These are phyloP conservation scores for Dasyurus viverrinus DNA, from an alignment of 2,113 vertebrate genomes.

Conservation along the genomic window DNA sequence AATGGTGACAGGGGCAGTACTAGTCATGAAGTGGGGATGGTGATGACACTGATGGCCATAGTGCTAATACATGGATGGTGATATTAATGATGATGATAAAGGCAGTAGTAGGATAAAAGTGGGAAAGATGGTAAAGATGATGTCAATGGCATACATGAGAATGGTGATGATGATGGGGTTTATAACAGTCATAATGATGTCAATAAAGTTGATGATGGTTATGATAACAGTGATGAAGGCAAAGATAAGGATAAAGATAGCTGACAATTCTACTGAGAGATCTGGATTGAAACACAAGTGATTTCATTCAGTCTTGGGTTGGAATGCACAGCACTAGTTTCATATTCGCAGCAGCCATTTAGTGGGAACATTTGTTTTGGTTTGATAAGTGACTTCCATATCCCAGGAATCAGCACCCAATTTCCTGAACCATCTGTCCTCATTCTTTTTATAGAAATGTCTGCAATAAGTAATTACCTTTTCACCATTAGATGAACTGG, in stretches of 20 bases:
- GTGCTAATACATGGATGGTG: background rate
- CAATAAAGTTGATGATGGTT: background rate
- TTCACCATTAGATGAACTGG: background rate
- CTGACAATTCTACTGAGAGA: background rate
- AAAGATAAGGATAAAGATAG: background rate
- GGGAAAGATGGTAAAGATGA: background rate
- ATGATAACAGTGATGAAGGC: background rate
- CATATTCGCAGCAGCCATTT: conserved; percentile 13
- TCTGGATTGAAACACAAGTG: background rate
- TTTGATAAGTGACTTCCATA: background rate
- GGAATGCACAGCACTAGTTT: background rate
- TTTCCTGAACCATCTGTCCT: background rate
- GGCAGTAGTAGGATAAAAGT: background rate
- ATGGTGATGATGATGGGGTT: background rate
- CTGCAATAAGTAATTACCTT: background rate
- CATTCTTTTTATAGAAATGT: background rate
- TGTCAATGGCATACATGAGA: rapidly evolving
- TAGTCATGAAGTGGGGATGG: background rate
- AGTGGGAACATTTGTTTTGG: background rate
- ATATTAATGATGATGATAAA: background rate
- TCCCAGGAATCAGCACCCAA: background rate
- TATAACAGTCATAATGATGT: background rate
- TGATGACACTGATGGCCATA: background rate
- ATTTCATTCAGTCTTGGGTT: background rate
- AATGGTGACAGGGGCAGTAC: no score